phyloP scores from a whole-genome alignment of 2,797 vertebrate genomes.

The Gallinago nigripennis region DNA sequence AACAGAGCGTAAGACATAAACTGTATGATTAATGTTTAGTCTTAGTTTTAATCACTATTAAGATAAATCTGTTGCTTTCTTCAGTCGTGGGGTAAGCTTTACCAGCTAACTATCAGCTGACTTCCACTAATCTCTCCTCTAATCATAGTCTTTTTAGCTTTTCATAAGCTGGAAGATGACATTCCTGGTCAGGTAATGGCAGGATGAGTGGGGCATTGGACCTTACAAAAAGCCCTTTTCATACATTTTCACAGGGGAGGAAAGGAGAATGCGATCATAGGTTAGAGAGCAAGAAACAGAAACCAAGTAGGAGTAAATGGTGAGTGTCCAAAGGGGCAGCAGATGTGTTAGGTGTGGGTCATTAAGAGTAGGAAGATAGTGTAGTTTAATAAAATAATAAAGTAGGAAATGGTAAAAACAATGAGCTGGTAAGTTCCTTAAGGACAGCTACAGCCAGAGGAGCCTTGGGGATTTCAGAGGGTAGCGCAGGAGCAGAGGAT shows the following conservation, averaged over 20 bases:
- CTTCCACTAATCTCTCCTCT: neutral
- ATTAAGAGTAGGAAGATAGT: neutral
- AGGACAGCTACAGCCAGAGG: neutral
- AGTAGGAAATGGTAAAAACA: neutral
- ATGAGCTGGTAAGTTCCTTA: neutral
- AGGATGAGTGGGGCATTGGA: neutral
- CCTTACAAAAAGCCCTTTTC: neutral
- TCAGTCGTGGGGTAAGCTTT: neutral
- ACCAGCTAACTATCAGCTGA: neutral
- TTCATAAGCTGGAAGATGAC: neutral
- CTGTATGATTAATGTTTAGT: neutral
- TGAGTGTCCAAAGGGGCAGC: neutral
- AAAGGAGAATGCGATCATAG: neutral
- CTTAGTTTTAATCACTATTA: neutral
- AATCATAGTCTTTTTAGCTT: neutral
- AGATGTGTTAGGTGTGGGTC: neutral
- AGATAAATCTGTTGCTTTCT: neutral
- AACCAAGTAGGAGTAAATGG: neutral
- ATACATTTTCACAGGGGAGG: neutral
- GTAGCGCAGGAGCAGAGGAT: neutral
- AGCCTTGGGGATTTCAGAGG: neutral
- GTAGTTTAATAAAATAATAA: neutral
- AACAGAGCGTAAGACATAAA: neutral
- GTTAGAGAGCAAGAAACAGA: neutral
- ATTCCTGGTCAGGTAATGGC: neutral